Percentiles rank a stretch among this genome's conserved stretches.
phyloP scores from a whole-genome alignment of 2,797 vertebrate genomes.

The Eulemur albifrons region DNA sequence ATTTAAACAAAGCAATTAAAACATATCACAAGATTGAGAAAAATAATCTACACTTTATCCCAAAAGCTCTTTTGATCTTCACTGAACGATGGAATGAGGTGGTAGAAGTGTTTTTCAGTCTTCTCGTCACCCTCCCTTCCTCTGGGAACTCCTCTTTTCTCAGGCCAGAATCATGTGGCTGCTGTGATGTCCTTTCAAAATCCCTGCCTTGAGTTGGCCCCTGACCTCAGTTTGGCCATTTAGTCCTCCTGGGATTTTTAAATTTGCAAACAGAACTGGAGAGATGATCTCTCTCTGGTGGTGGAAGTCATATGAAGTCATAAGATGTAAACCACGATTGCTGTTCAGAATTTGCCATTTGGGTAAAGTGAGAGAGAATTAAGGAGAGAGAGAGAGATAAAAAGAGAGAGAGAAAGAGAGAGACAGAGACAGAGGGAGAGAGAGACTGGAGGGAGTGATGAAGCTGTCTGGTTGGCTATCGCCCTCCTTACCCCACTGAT shows the following conservation, averaged over 20 bases:
- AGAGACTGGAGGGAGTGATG: neutral
- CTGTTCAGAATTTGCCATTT: neutral
- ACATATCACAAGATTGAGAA: constrained; percentile 32
- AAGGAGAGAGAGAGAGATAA: neutral
- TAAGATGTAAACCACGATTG: neutral
- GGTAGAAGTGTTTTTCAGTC: neutral
- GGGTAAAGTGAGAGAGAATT: neutral
- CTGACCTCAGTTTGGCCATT: neutral
- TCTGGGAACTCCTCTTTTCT: neutral
- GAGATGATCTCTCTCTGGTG: neutral
- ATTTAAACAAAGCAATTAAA: constrained; percentile 54
- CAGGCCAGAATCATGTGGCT: neutral
- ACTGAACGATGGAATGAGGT: neutral
- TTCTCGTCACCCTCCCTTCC: accelerated
- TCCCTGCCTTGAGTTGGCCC: neutral
- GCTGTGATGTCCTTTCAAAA: neutral
- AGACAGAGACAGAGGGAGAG: no score
- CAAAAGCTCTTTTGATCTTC: constrained; percentile 26
- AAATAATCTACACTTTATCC: neutral
- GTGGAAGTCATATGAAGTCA: neutral
- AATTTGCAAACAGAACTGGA: neutral
- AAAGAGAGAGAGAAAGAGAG: no score
- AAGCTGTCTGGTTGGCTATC: neutral
- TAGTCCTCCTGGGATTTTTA: neutral
- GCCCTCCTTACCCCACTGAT: neutral